phyloP scores from a whole-genome alignment of 2,797 vertebrate genomes.

The Lagorchestes hirsutus region DNA sequence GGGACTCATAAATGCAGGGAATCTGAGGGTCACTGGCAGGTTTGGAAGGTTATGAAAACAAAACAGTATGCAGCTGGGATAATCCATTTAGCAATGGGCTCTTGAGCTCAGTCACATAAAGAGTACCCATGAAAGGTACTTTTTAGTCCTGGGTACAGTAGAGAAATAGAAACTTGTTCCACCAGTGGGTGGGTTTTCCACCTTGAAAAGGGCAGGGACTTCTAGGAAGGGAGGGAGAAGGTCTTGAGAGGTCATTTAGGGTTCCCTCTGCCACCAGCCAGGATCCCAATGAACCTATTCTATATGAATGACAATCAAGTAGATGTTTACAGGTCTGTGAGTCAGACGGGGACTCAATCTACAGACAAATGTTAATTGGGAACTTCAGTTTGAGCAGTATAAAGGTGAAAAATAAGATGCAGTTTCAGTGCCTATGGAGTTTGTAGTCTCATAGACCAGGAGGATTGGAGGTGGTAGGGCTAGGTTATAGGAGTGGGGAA shows the following conservation, averaged over 20 bases:
- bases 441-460: not conserved
- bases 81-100: slow-evolving; percentile 21
- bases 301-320: not conserved
- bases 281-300: not conserved
- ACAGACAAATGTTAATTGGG: not conserved
- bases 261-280: not conserved
- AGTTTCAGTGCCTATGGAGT: not conserved
- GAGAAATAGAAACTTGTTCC: slow-evolving; percentile 40
- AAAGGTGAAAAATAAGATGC: not conserved
- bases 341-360: not conserved
- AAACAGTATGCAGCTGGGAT: not conserved
- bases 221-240: slow-evolving; percentile 15
- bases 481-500: not conserved
- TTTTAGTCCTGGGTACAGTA: not conserved
- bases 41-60: not conserved
- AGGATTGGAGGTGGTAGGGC: not conserved
- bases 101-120: slow-evolving; percentile 47
- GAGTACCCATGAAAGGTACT: not conserved
- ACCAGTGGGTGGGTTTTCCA: slow-evolving; percentile 11
- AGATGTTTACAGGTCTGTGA: not conserved
- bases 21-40: slow-evolving; percentile 38
- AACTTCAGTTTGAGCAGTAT: not conserved
- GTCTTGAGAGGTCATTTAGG: not conserved
- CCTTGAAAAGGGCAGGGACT: not conserved
- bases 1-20: not conserved